Evolutionary conservation across 2,113 vertebrate genomes (phyloP).

Genomic region (Cygnus atratus): DNA sequence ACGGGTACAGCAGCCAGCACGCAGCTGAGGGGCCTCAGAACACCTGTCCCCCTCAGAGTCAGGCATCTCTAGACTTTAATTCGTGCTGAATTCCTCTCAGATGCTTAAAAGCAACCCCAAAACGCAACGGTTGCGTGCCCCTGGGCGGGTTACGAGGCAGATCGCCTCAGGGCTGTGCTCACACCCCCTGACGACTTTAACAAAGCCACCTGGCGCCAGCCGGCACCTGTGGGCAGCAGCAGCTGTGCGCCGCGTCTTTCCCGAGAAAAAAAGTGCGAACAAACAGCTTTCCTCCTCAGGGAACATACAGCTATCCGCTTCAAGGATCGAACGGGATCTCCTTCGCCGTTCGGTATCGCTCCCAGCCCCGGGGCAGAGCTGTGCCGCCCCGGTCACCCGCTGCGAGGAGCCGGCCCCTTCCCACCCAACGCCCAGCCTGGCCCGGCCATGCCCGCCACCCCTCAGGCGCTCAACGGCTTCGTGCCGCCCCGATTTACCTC

Average conservation of each 20-base stretch:
- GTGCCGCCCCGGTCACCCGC: too few species aligned
- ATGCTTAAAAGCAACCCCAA: not conserved
- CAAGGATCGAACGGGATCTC: too few species aligned
- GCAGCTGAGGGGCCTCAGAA: not conserved
- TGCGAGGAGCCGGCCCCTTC: too few species aligned
- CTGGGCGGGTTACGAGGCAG: not conserved
- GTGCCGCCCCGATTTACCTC: fast-evolving
- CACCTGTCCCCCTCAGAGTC: not conserved
- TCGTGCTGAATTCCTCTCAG: not conserved
- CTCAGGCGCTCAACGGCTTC: not conserved
- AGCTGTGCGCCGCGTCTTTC: fast-evolving
- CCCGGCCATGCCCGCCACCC: too few species aligned
- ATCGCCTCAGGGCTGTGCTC: not conserved
- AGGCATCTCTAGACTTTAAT: not conserved
- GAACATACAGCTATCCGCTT: not conserved
- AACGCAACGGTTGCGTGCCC: not conserved
- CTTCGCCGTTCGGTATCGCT: too few species aligned
- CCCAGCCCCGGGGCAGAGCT: too few species aligned
- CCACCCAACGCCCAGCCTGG: too few species aligned
- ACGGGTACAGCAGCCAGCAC: not conserved
- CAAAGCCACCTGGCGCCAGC: not conserved
- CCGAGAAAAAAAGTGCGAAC: not conserved
- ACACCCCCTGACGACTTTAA: not conserved
- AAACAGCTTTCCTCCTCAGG: not conserved
- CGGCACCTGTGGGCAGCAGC: not conserved